phyloP scores from a whole-genome alignment of 23 tunicate genomes.

The Ascidia mentula region DNA sequence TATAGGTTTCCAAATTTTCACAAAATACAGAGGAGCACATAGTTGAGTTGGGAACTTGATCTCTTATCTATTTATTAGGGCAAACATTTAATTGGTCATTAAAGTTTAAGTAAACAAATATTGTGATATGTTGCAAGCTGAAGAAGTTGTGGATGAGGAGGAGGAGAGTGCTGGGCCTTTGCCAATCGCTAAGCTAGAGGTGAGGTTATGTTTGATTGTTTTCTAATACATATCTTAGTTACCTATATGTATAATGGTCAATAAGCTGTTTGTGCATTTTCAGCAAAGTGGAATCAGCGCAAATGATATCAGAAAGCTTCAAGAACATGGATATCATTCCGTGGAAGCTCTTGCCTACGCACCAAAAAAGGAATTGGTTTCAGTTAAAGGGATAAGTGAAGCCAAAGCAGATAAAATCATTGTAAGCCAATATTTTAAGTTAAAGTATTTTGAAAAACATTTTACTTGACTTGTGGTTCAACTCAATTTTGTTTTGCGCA shows the following conservation, averaged over 20 bases:
- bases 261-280: neutral
- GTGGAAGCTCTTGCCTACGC: constrained; percentile 95
- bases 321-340: constrained; percentile 93
- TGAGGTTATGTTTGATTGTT: neutral
- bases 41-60: too few species aligned
- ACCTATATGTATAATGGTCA: neutral
- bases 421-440: too few species aligned
- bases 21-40: too few species aligned
- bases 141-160: constrained; percentile 35
- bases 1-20: too few species aligned
- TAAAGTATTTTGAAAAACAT: neutral
- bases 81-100: neutral
- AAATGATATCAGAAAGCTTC: constrained; percentile 82
- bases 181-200: constrained; percentile 71
- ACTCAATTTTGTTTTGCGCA: too few species aligned
- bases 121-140: constrained; percentile 12
- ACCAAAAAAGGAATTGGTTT: constrained; percentile 82
- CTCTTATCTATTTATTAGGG: too few species aligned
- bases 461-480: too few species aligned
- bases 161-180: constrained; percentile 59
- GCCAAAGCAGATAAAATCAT: constrained; percentile 93
- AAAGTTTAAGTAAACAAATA: neutral
- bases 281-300: constrained; percentile 90
- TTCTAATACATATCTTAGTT: neutral
- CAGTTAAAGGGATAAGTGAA: constrained; percentile 95